Conservation (phyloP, 1,140 invertebrate species). For the Halesus radiatus region DNA sequence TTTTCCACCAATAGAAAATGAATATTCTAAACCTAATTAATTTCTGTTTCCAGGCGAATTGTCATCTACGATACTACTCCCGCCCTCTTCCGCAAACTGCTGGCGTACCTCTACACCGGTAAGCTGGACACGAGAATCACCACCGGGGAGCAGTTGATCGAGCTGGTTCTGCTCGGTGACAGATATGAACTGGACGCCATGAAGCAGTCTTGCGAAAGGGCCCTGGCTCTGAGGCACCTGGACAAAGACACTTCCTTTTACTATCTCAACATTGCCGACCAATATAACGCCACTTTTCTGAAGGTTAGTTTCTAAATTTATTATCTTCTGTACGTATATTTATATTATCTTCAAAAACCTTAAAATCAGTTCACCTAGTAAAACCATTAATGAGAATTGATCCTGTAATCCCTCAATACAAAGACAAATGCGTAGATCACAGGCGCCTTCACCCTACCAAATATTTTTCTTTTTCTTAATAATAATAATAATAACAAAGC, state of each 20-base stretch:
- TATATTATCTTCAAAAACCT: no score
- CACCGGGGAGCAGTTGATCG: slow-evolving; percentile 72
- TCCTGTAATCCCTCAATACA: no score
- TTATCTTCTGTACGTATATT: not conserved
- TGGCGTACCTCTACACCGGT: slow-evolving; percentile 75
- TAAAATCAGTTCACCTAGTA: no score
- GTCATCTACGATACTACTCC: slow-evolving; percentile 75
- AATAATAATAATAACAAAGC: no score
- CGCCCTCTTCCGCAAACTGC: slow-evolving; percentile 71
- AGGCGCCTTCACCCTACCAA: no score
- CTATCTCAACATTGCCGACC: slow-evolving; percentile 75
- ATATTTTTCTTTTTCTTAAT: no score
- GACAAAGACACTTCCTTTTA: slow-evolving; percentile 75
- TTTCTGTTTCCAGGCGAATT: slow-evolving; percentile 70
- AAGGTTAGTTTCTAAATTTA: slow-evolving; percentile 63
- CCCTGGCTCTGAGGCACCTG: slow-evolving; percentile 67
- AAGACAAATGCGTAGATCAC: no score
- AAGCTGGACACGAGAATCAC: slow-evolving; percentile 64
- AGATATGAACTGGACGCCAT: slow-evolving; percentile 58
- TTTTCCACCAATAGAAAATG: no score
- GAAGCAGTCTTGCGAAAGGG: slow-evolving; percentile 73
- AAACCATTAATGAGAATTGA: no score
- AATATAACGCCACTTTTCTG: slow-evolving; percentile 72
- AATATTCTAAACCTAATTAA: no score
- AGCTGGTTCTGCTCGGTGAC: slow-evolving; percentile 72